Conservation (phyloP, 2,113 vertebrate genomes). For the Rynchops niger region DNA sequence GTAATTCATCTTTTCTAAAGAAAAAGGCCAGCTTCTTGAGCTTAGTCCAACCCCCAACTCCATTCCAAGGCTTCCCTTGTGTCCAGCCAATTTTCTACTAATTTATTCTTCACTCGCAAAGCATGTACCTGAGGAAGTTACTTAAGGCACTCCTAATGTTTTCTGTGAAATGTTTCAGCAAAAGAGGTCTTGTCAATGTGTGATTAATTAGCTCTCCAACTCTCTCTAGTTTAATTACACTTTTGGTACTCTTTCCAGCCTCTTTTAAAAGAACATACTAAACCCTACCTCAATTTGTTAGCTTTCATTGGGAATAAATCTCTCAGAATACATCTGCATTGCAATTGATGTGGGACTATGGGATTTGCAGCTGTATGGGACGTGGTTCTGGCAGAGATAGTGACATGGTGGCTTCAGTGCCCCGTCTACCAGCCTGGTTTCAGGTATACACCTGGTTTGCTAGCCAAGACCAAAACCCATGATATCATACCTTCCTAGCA, state of each 20-base stretch:
- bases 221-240: conserved; percentile 25
- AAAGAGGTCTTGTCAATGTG: conserved; percentile 4
- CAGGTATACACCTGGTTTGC: background rate
- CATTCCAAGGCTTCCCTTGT: background rate
- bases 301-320: background rate
- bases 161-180: conserved; percentile 17
- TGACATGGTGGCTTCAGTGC: background rate
- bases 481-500: background rate
- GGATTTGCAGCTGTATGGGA: background rate
- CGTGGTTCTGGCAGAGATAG: rapidly evolving
- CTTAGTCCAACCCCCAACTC: background rate
- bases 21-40: background rate
- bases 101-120: background rate
- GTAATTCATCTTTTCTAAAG: background rate
- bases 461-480: background rate
- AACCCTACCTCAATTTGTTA: background rate
- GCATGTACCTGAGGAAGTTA: background rate
- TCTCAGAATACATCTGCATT: background rate
- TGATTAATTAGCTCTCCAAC: conserved; percentile 39
- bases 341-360: background rate
- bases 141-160: background rate
- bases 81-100: background rate
- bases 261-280: background rate
- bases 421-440: background rate
- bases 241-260: conserved; percentile 10